Evolutionary conservation across 2,888 invertebrate species (phyloP).

Genomic region (Lamellibrachia columna): DNA sequence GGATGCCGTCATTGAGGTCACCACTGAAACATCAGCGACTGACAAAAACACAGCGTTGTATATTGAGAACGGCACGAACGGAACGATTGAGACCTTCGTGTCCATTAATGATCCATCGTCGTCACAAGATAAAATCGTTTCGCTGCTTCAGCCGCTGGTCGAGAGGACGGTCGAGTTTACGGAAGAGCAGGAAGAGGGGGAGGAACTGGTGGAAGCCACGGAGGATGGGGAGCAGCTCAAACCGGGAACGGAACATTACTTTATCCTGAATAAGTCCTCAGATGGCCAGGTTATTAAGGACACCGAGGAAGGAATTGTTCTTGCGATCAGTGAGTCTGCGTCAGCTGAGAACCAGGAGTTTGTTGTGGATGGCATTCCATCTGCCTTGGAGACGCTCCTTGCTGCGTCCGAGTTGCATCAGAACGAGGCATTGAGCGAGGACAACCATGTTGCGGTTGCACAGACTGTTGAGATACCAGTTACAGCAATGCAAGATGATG

Average conservation of each 20-base stretch:
- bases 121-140: constrained; percentile 24
- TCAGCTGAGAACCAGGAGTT: constrained; percentile 28
- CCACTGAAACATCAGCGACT: neutral
- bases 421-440: neutral
- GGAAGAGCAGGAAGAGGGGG: neutral
- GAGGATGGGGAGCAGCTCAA: neutral
- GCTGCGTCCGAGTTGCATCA: constrained; percentile 14
- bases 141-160: constrained; percentile 27
- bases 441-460: constrained; percentile 21
- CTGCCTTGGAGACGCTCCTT: constrained; percentile 29
- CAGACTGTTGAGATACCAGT: constrained; percentile 32
- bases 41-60: neutral
- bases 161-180: neutral
- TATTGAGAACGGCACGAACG: neutral
- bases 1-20: neutral
- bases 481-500: neutral
- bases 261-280: neutral
- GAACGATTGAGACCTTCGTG: constrained; percentile 31
- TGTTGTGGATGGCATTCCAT: constrained; percentile 25
- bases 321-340: constrained; percentile 30
- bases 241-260: constrained; percentile 17
- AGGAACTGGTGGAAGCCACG: neutral
- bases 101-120: constrained; percentile 25
- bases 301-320: constrained; percentile 20
- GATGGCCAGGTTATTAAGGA: neutral